These are phyloP conservation scores for Coleophora flavipennella DNA, from an alignment of 2,888 invertebrate species.

Conservation along the genomic window DNA sequence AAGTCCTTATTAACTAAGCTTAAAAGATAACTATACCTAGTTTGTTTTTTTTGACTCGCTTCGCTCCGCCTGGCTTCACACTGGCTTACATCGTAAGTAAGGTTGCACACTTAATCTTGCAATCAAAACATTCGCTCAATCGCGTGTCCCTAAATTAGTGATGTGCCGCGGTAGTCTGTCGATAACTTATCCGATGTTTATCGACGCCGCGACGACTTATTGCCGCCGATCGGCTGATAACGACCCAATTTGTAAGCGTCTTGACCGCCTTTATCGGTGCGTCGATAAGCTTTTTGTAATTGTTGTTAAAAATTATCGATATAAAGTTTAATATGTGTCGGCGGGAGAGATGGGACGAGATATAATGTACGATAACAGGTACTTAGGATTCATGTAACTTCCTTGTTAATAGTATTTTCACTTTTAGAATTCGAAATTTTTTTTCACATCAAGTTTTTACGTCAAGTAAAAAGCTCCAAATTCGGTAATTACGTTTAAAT, in stretches of 20 bases:
- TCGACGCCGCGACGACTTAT: conserved; percentile 54
- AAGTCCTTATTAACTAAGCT: too few relatives aligned
- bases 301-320: conserved; percentile 30
- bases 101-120: not conserved
- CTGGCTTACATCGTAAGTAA: too few relatives aligned
- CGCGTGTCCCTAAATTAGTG: conserved; percentile 43
- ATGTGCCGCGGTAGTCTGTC: conserved; percentile 40
- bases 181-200: conserved; percentile 53
- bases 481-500: too few relatives aligned
- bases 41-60: too few relatives aligned
- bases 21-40: too few relatives aligned
- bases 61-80: too few relatives aligned
- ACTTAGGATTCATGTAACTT: too few relatives aligned
- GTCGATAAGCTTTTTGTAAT: conserved; percentile 23
- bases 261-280: conserved; percentile 24
- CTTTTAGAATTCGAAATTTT: too few relatives aligned
- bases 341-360: not conserved
- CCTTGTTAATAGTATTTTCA: too few relatives aligned
- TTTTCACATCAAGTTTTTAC: too few relatives aligned
- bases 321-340: conserved; percentile 14
- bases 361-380: too few relatives aligned
- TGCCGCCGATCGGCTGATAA: conserved; percentile 54
- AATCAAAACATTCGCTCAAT: conserved; percentile 1
- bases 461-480: too few relatives aligned
- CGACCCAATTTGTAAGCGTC: conserved; percentile 59